Evolutionary conservation across 30 jellyfish, hydroid and myxozoan genomes (phyloP).

Genomic region (Cassiopea xamachana): DNA sequence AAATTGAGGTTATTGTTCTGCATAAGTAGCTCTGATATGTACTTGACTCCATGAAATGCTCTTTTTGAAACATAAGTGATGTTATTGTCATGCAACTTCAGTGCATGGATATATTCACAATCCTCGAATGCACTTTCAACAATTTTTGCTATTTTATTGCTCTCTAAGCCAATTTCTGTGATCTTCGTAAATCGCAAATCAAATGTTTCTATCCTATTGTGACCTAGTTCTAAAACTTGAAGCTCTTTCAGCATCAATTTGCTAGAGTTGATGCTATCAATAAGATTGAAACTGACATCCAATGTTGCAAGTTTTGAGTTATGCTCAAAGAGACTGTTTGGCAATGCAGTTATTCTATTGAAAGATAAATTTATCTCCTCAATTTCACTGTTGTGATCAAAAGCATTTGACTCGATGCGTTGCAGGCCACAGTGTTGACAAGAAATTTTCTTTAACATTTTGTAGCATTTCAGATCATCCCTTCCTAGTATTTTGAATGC

Average conservation of each 20-base stretch:
- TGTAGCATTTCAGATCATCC: neutral
- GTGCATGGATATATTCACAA: neutral
- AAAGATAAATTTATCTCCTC: neutral
- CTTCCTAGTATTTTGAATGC: neutral
- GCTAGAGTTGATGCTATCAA: constrained; percentile 2
- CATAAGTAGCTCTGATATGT: constrained; percentile 6
- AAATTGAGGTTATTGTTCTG: neutral
- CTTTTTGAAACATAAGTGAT: neutral
- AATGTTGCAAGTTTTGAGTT: neutral
- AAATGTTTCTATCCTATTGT: neutral
- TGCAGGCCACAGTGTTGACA: neutral
- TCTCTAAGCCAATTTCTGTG: neutral
- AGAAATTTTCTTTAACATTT: neutral
- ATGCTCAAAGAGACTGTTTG: neutral
- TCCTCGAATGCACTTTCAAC: neutral
- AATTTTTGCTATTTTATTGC: neutral
- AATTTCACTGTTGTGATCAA: neutral
- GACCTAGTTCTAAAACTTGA: neutral
- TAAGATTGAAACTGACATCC: neutral
- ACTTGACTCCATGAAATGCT: neutral
- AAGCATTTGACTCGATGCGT: constrained; percentile 1
- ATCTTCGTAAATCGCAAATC: neutral
- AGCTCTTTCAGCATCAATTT: neutral
- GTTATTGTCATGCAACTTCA: neutral
- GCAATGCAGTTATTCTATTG: neutral